phyloP scores from a whole-genome alignment of 2,113 vertebrate genomes.

The Hydrolagus affinis region DNA sequence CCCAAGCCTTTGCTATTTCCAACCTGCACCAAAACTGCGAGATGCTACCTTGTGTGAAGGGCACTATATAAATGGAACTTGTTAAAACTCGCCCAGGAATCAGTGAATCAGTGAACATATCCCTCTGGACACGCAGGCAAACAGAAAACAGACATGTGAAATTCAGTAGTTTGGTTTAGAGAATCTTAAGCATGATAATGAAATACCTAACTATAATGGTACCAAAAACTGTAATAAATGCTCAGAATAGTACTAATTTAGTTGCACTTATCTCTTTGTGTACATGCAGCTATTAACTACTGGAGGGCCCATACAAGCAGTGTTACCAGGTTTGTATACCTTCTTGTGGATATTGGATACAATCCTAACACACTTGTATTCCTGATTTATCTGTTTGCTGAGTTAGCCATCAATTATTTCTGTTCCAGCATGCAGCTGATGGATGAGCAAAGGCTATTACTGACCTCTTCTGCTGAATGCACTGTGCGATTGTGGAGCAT shows the following conservation, averaged over 20 bases:
- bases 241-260: neutral
- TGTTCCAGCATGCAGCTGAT: slow-evolving; percentile 53
- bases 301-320: slow-evolving; percentile 52
- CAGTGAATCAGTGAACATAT: too few species aligned
- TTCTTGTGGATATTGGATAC: neutral
- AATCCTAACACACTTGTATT: neutral
- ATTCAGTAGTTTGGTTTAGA: neutral
- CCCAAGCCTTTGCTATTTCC: too few species aligned
- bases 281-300: slow-evolving; percentile 40
- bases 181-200: neutral
- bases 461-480: slow-evolving; percentile 52
- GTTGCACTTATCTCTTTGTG: neutral
- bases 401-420: neutral
- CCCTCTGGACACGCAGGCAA: neutral
- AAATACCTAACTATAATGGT: neutral
- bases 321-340: slow-evolving; percentile 52
- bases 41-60: too few species aligned
- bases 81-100: too few species aligned
- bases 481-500: slow-evolving; percentile 54
- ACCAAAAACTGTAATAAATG: neutral
- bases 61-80: too few species aligned
- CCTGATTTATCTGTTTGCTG: neutral
- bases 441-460: slow-evolving; percentile 53
- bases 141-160: neutral
- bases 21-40: too few species aligned